Base-by-base conservation (phyloP, 2,888 invertebrate species). In the Allygus modestus region DNA sequence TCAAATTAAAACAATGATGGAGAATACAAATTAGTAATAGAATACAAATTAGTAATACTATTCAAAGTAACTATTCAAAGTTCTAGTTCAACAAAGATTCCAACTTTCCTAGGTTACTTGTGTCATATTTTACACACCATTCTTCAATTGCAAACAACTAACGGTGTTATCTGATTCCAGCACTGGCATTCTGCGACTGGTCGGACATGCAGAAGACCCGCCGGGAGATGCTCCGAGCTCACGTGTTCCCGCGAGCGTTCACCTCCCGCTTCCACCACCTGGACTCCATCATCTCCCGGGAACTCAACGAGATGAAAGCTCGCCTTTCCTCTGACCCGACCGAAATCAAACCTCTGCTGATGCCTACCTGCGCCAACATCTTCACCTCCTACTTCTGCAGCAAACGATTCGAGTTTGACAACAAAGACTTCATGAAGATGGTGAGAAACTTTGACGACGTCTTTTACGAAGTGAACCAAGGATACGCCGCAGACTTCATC, bases 101-200 rank as follows among this genome's bases (percentile, higher is more conserved):
- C n/a, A n/a, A n/a, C n/a, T n/a, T n/a, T n/a, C n/a, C n/a, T n/a
- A n/a, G n/a, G n/a, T n/a, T n/a, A n/a, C n/a, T n/a, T n/a, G n/a
- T n/a, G n/a, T n/a, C n/a, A n/a, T n/a, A n/a, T n/a, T n/a, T n/a
- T n/a, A n/a, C n/a, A n/a, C n/a, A n/a, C n/a, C n/a, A n/a, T n/a
- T n/a, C n/a, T n/a, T n/a, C n/a, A n/a, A n/a, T n/a, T n/a, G n/a
- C n/a, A n/a, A n/a, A n/a, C n/a, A 37, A 7, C 37, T 37, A 37
- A 37, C 37, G 9, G 37, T 37, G 37, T 37, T 37, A 20, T 79
- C 11, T 86, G 86, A 83, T 90, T 89, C 37, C 90, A 94, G 94
- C 94, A 83, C 89, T 94, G 87, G 94, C 94, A n/a, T 93, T 94
- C 88, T 94, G 94, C 89, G 92, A 94, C 88, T 94, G 94, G 94